Evolutionary conservation across 2,888 invertebrate species (phyloP), one percentile per base, ranked within the genome.

Genomic region (Diabrotica balteata): DNA sequence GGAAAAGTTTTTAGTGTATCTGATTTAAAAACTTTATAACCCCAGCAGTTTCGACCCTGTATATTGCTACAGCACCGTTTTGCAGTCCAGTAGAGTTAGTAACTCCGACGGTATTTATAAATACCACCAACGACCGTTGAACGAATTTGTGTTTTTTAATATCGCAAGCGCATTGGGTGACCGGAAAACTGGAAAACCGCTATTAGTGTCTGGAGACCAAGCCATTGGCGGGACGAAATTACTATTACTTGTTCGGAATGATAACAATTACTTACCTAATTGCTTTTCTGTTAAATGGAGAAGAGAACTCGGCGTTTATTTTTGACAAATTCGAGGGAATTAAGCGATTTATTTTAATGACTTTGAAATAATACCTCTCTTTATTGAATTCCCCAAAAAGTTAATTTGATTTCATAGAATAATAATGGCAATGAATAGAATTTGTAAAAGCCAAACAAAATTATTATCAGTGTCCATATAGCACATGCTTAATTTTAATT

Each of bases 111-210:
- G 67, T 70, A 66, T 69, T 69, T 68, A 58, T 62, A 68, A 66
- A 71, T 66, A 62, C 65, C 46, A 63, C 55, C 63, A 46, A 50
- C 63, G 22, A 46, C 44, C 45, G 63, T 54, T 44, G 63, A 68
- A 66, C 68, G 59, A 66, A 68, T 66, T 68, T 66, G 68, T 66
- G 71, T 68, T 71, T 68, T 54, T 70, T 70, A 70, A 71, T 71
- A 64, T 66, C 58, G 53, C 63, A 43, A 59, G 61, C 59, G 54
- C 51, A 58, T 47, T 49, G 60, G 55, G 54, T 46, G 57, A 57
- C 57, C 49, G 51, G 50, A 44, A 63, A 63, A 63, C 43, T 57
- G 57, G 57, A 57, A 60, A 63, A 63, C 64, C 53, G 61, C 58
- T 63, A 63, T 63, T 62, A 52, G 58, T 47, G 53, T 50, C 63